Evolutionary conservation across 2,888 invertebrate genomes (phyloP).

Genomic region (Candidula unifasciata): DNA sequence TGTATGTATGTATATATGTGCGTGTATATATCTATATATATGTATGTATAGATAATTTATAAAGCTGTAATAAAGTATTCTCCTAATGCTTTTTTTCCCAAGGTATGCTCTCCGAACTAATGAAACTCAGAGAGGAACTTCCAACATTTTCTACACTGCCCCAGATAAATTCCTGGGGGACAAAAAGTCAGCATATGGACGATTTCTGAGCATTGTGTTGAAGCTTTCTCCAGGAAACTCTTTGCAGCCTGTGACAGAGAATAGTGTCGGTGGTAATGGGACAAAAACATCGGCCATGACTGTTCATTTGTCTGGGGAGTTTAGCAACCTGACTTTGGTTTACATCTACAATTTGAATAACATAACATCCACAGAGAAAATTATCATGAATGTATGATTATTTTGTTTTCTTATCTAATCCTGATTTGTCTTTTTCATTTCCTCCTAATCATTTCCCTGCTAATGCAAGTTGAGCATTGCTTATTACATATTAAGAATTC

Average conservation of each 20-base stretch:
- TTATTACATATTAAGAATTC: too few species aligned
- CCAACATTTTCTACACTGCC: constrained; percentile 58
- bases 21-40: too few species aligned
- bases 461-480: too few species aligned
- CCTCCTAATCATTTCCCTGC: too few species aligned
- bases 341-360: not conserved
- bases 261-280: not conserved
- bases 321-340: constrained; percentile 1
- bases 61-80: not conserved
- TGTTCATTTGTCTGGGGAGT: not conserved
- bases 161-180: constrained; percentile 60
- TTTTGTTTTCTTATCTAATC: too few species aligned
- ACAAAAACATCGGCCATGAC: not conserved
- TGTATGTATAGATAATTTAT: too few species aligned
- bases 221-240: constrained; percentile 20
- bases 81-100: constrained; percentile 6
- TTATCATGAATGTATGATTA: constrained; percentile 8
- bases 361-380: not conserved
- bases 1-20: too few species aligned
- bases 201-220: constrained; percentile 55
- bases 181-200: constrained; percentile 61
- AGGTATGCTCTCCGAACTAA: constrained; percentile 60
- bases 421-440: too few species aligned
- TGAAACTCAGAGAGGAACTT: constrained; percentile 35
- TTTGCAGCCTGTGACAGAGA: not conserved